phyloP scores from a whole-genome alignment of 1,140 invertebrate species.

The Bursaphelenchus mucronatus region DNA sequence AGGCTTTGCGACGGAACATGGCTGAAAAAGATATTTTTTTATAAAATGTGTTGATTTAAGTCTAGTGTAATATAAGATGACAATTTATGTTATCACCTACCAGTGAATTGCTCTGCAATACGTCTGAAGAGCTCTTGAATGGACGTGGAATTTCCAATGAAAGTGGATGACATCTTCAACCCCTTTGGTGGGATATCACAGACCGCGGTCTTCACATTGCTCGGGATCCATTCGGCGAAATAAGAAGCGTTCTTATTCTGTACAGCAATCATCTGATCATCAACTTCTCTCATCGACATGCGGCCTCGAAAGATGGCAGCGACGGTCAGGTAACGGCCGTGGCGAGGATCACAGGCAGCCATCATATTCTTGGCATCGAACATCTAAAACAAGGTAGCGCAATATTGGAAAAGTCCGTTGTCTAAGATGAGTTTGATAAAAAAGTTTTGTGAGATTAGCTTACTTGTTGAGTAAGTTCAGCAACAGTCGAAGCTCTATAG shows the following conservation, averaged over 20 bases:
- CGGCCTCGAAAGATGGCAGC: conserved; percentile 85
- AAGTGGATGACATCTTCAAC: conserved; percentile 65
- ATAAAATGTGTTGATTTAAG: not conserved
- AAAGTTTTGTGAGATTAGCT: not conserved
- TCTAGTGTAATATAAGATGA: conserved; percentile 4
- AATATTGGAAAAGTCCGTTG: not conserved
- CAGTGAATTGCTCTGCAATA: conserved; percentile 66
- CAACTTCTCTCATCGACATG: conserved; percentile 69
- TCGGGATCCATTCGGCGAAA: conserved; percentile 62
- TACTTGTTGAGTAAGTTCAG: conserved; percentile 82
- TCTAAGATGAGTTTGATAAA: not conserved
- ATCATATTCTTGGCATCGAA: conserved; percentile 78
- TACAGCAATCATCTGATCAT: conserved; percentile 60
- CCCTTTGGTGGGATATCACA: conserved; percentile 64
- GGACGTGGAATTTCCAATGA: conserved; percentile 65
- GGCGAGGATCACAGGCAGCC: conserved; percentile 78
- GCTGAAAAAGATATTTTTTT: conserved; percentile 65
- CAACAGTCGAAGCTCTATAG: conserved; percentile 73
- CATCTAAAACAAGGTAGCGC: conserved; percentile 66
- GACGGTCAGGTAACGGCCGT: conserved; percentile 84
- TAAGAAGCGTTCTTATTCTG: conserved; percentile 61
- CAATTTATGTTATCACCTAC: conserved; percentile 20
- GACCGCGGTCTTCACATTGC: conserved; percentile 62
- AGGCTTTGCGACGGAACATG: conserved; percentile 85
- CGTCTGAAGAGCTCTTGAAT: conserved; percentile 69